Base-by-base conservation (phyloP, 2,797 vertebrate species). In the Zalophus californianus region DNA sequence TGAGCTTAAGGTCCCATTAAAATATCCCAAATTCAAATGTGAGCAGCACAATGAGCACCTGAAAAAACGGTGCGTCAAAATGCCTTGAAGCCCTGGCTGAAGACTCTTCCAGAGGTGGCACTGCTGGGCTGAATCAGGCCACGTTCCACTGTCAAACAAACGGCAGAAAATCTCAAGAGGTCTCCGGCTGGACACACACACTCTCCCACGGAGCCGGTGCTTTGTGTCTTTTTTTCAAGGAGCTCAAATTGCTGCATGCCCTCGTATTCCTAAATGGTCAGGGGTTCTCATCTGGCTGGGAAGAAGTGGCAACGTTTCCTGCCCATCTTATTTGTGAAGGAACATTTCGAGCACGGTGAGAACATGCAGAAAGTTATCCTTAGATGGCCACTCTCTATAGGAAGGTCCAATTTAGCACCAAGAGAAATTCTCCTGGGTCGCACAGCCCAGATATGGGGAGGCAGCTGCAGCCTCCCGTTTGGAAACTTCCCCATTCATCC, bases 291-390 rank as follows among this genome's bases (percentile, higher is more conserved):
- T 11, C n/a, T 4, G 29, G 60, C 27, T 35, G 3, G 72, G n/a
- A 14, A 32, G 25, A 21, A 44, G 54, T 4, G 56, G 50, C 29
- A 15, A 5, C 1, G 8, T 16, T 38, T 92, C 58, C 54, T 52
- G 5, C 60, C 14, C 4, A 15, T 14, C 44, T 3, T 21, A 9
- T 21, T 7, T 0, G 0, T 1, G 23, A 35, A 68, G 41, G 29
- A 7, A 18, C 11, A 2, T 20, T 38, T 12, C 3, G 2, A 54
- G 52, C 0, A 14, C 5, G 54, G 13, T 0, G 32, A 54, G 44
- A 56, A 41, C 32, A 18, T 0, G 7, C 2, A 5, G 23, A 41
- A 58, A 44, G 58, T 11, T 11, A 7, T 32, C 32, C 41, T 5
- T 1, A 16, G 14, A 25, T 12, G 6, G 25, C 4, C 15, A 0